These are phyloP conservation scores for Akabosia matsudoensis DNA, from an alignment of 1,140 invertebrate genomes.

Conservation along the genomic window DNA sequence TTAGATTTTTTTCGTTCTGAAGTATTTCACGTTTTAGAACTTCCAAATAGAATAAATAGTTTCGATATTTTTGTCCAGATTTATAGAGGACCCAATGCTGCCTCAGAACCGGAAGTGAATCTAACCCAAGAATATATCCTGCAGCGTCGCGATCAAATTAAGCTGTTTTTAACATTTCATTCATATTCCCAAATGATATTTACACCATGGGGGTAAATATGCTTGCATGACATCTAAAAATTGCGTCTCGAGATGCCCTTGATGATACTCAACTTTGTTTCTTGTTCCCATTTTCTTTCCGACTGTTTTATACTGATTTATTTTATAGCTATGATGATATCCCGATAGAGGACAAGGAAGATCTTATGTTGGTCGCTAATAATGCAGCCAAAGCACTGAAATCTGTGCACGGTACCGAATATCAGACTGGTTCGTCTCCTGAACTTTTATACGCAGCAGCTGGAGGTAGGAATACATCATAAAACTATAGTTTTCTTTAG, in stretches of 20 bases:
- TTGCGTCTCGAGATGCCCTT: not conserved
- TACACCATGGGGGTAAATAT: constrained; percentile 78
- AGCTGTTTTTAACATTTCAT: constrained; percentile 78
- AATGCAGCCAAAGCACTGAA: constrained; percentile 33
- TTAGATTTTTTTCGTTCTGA: too few species aligned
- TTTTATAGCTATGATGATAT: constrained; percentile 9
- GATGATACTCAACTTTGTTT: not conserved
- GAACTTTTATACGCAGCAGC: constrained; percentile 39
- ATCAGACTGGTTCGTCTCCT: constrained; percentile 36
- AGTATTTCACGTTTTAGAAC: too few species aligned
- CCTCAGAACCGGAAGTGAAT: constrained; percentile 87
- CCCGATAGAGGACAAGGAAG: constrained; percentile 18
- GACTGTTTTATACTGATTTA: not conserved
- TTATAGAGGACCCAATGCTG: constrained; percentile 75
- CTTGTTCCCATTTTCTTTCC: too few species aligned
- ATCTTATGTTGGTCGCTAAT: constrained; percentile 32
- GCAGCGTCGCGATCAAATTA: constrained; percentile 57
- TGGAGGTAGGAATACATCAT: not conserved
- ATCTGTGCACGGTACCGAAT: constrained; percentile 39
- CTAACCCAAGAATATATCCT: constrained; percentile 65
- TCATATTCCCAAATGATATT: constrained; percentile 70
- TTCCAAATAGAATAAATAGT: not conserved
- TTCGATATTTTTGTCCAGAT: constrained; percentile 58
- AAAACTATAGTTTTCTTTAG: too few species aligned
- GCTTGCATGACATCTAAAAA: constrained; percentile 59